Percentiles rank a stretch among this genome's conserved stretches.
Evolutionary conservation across 2,797 vertebrate genomes (phyloP).

Genomic region (Clarias laeviceps): DNA sequence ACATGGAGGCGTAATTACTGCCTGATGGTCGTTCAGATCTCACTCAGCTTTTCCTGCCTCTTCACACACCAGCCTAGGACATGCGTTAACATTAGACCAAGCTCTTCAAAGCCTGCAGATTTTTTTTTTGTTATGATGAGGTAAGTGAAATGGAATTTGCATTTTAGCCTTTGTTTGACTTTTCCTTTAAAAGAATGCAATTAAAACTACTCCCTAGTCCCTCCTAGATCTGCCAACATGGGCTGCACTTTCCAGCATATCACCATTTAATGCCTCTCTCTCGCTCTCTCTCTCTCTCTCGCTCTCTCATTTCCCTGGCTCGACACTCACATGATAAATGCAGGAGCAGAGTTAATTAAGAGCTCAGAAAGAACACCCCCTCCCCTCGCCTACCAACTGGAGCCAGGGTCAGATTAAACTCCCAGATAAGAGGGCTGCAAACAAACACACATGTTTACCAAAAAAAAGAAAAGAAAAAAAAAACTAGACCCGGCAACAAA

Average conservation of each 20-base stretch:
- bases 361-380: slow-evolving; percentile 66
- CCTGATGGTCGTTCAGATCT: not conserved
- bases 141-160: slow-evolving; percentile 35
- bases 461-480: not conserved
- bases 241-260: slow-evolving; percentile 28
- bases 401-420: slow-evolving; percentile 75
- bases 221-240: slow-evolving; percentile 36
- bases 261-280: slow-evolving; percentile 35
- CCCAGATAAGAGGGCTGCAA: slow-evolving; percentile 44
- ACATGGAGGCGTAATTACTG: not conserved
- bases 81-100: not conserved
- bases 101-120: not conserved
- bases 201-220: slow-evolving; percentile 43
- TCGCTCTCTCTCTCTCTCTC: slow-evolving; percentile 44
- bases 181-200: slow-evolving; percentile 51
- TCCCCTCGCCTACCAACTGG: slow-evolving; percentile 66
- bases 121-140: slow-evolving; percentile 30
- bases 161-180: slow-evolving; percentile 48
- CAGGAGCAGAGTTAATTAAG: slow-evolving; percentile 74
- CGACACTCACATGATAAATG: slow-evolving; percentile 14
- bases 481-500: too few species aligned
- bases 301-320: slow-evolving; percentile 42
- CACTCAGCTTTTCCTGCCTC: not conserved
- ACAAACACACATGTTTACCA: slow-evolving; percentile 16
- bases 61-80: not conserved